A percentile compares a stretch with the other conserved stretches of the same genome.
Evolutionary conservation across 2,113 vertebrate genomes (phyloP).

Genomic region (Rafetus swinhoei): DNA sequence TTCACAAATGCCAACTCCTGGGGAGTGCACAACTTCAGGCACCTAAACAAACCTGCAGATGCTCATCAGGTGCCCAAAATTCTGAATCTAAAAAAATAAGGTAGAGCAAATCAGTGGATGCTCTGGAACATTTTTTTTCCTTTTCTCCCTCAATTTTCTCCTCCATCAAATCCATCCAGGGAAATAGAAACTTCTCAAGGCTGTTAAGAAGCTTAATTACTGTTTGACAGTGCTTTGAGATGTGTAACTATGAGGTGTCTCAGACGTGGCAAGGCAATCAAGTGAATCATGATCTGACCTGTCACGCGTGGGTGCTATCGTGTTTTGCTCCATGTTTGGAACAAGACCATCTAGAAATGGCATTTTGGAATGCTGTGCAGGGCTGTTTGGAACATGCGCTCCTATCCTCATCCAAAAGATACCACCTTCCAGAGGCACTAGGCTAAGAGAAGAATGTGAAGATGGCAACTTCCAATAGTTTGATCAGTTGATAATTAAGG

Average conservation of each 20-base stretch:
- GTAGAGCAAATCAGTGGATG: rapidly evolving
- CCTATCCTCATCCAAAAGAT: not conserved
- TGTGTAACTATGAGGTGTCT: not conserved
- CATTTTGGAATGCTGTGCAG: not conserved
- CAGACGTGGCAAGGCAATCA: not conserved
- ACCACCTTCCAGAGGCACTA: not conserved
- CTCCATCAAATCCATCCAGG: rapidly evolving
- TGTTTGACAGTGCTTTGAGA: not conserved
- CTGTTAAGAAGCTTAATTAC: not conserved
- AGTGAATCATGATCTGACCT: rapidly evolving
- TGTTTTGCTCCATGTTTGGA: not conserved
- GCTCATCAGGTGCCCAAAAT: rapidly evolving
- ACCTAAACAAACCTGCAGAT: not conserved
- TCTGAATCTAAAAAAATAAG: not conserved
- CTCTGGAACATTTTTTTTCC: not conserved
- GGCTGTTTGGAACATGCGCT: not conserved
- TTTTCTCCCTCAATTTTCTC: not conserved
- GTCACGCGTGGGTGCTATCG: not conserved
- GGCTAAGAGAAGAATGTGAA: not conserved
- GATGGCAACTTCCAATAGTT: not conserved
- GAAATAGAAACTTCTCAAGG: rapidly evolving
- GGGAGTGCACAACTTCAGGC: not conserved
- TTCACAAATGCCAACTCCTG: not conserved
- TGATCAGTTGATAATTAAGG: not conserved
- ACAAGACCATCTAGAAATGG: not conserved